A percentile compares a stretch with the other conserved stretches of the same genome.
These are phyloP conservation scores for Spodoptera frugiperda DNA, from an alignment of 1,140 invertebrate species.

Conservation along the genomic window DNA sequence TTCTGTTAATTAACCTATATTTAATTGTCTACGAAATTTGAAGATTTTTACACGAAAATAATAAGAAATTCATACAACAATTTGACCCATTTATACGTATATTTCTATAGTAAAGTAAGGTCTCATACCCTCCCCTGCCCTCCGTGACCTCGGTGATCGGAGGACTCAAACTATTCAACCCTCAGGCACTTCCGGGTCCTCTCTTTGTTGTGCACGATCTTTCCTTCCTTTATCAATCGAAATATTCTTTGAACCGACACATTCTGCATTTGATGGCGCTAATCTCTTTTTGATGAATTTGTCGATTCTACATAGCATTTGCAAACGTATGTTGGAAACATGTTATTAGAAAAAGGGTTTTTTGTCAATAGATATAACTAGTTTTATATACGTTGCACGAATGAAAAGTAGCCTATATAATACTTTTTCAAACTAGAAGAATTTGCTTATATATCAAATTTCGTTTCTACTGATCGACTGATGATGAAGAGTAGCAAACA, in stretches of 20 bases:
- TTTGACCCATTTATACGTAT: conserved; percentile 53
- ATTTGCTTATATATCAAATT: too few relatives aligned
- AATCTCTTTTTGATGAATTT: conserved; percentile 28
- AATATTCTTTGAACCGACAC: conserved; percentile 50
- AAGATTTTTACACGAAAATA: too few relatives aligned
- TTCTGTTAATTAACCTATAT: too few relatives aligned
- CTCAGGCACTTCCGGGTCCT: conserved; percentile 56
- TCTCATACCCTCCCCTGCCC: conserved; percentile 41
- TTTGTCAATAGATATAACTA: too few relatives aligned
- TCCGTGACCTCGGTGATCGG: conserved; percentile 35
- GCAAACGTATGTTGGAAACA: too few relatives aligned
- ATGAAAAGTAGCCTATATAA: too few relatives aligned
- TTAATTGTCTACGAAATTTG: too few relatives aligned
- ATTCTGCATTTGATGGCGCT: conserved; percentile 32
- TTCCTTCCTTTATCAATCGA: conserved; percentile 58
- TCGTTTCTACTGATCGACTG: too few relatives aligned
- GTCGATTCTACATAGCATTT: background rate
- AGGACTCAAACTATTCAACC: conserved; percentile 65
- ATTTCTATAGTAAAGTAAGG: conserved; percentile 49
- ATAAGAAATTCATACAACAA: background rate
- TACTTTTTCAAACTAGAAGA: too few relatives aligned
- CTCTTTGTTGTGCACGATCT: conserved; percentile 64
- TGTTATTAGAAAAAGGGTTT: background rate
- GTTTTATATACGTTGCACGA: too few relatives aligned
- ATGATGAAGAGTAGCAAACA: too few relatives aligned